A percentile compares a stretch with the other conserved stretches of the same genome.
These are phyloP conservation scores for Gobiocypris rarus DNA, from an alignment of 2,113 vertebrate genomes.

Conservation along the genomic window DNA sequence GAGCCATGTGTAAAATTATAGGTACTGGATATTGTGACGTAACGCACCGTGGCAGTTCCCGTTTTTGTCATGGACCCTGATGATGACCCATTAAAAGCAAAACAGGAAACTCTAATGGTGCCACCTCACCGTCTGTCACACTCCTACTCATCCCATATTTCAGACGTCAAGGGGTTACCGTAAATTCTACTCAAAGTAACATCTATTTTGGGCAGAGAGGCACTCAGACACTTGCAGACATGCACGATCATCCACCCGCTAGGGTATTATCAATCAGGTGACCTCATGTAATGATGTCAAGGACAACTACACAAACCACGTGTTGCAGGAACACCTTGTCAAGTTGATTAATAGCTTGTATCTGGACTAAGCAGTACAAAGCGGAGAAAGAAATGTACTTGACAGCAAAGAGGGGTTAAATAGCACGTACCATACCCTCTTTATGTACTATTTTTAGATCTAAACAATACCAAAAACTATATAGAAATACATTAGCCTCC, in stretches of 20 bases:
- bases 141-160: conserved; percentile 15
- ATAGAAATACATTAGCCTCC: background rate
- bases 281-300: conserved; percentile 51
- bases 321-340: background rate
- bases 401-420: background rate
- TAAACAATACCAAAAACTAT: background rate
- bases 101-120: conserved; percentile 45
- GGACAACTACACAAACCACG: conserved; percentile 1
- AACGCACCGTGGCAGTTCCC: background rate
- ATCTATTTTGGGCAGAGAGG: conserved; percentile 63
- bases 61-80: conserved; percentile 50
- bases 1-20: conserved; percentile 35
- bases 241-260: conserved; percentile 23
- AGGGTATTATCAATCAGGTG: conserved; percentile 53
- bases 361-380: background rate
- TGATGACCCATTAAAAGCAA: conserved; percentile 31
- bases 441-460: background rate
- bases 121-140: conserved; percentile 14
- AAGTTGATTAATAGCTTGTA: conserved; percentile 23
- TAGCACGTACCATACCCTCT: background rate
- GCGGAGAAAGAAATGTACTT: background rate
- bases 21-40: conserved; percentile 33
- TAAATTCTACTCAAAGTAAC: conserved; percentile 48
- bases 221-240: conserved; percentile 38
- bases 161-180: background rate